Base-by-base conservation (phyloP, 2,888 invertebrate species). In the Archips crataeganus region DNA sequence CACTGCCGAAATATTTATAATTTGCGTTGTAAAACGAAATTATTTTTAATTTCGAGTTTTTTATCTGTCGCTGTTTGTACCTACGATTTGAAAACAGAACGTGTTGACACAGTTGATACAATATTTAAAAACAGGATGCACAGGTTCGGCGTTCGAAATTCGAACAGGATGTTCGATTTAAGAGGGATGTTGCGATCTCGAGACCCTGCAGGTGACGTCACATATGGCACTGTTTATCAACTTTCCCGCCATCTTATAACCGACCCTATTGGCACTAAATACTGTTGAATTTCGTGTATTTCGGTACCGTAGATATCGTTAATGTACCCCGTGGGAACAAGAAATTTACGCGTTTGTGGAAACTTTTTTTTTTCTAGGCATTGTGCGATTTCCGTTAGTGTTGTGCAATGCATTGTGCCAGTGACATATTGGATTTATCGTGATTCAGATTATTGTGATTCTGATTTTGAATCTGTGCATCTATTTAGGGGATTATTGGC, bases 121-220 rank as follows among this genome's bases (percentile, higher is more conserved):
- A 81, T 80, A 79, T 82, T 82, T 77, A 75, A 78, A 87, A 84
- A 84, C 89, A 90, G 90, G 90, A 89, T 88, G 87, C 87, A 88
- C 89, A 82, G 85, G 90, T 89, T 57, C 57, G 79, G 82, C 85
- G 84, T 88, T 86, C 83, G 85, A 83, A 87, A 85, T 85, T 84
- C 81, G 77, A 84, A 83, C 90, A 90, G 89, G 89, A 89, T 89
- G 88, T 83, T 84, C 83, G 81, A 81, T 78, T 79, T 87, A 90
- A 92, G 94, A 93, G 93, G 93, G 94, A 93, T 93, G 90, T 87
- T 82, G 81, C 85, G 91, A 92, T 92, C 90, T 84, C 92, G 92
- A 91, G 93, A 91, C 90, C 92, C 89, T 80, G 86, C 91, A 92
- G 92, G 92, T 92, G 91, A 87, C 88, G 85, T 80, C 82, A 82